phyloP scores from a whole-genome alignment of 1,140 invertebrate species.

The Drosophila auraria region DNA sequence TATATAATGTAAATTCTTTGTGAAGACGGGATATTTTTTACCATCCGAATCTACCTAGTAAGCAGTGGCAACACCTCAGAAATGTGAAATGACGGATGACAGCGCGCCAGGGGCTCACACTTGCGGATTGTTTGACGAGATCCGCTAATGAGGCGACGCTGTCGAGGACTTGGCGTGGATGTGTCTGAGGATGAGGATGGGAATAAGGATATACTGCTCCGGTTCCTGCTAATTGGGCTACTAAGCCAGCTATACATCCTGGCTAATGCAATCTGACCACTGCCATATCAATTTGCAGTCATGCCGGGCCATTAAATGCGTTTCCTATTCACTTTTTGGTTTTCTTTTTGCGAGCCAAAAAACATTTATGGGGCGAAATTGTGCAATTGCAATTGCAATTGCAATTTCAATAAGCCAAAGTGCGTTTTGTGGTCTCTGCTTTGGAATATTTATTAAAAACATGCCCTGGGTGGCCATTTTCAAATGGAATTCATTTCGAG shows the following conservation, averaged over 20 bases:
- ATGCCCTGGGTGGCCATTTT: conserved; percentile 27
- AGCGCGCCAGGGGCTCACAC: conserved; percentile 24
- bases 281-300: conserved; percentile 18
- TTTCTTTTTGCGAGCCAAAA: conserved; percentile 19
- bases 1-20: not conserved
- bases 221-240: conserved; percentile 46
- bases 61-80: conserved; percentile 19
- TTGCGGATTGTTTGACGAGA: conserved; percentile 38
- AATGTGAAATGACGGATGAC: conserved; percentile 27
- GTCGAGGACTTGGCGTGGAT: conserved; percentile 19
- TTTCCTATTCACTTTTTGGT: conserved; percentile 14
- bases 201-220: not conserved
- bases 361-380: conserved; percentile 50
- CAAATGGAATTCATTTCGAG: conserved; percentile 51
- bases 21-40: not conserved
- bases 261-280: conserved; percentile 43
- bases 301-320: conserved; percentile 16
- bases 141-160: conserved; percentile 46
- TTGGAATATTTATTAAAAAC: conserved; percentile 72
- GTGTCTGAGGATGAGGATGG: conserved; percentile 1
- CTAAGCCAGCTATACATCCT: conserved; percentile 16
- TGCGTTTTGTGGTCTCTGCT: conserved; percentile 68
- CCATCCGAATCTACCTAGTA: not conserved
- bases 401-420: conserved; percentile 75
- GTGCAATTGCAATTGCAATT: conserved; percentile 40